A percentile compares a stretch with the other conserved stretches of the same genome.
Conservation (phyloP, 2,888 invertebrate genomes). For the Morpho helenor region DNA sequence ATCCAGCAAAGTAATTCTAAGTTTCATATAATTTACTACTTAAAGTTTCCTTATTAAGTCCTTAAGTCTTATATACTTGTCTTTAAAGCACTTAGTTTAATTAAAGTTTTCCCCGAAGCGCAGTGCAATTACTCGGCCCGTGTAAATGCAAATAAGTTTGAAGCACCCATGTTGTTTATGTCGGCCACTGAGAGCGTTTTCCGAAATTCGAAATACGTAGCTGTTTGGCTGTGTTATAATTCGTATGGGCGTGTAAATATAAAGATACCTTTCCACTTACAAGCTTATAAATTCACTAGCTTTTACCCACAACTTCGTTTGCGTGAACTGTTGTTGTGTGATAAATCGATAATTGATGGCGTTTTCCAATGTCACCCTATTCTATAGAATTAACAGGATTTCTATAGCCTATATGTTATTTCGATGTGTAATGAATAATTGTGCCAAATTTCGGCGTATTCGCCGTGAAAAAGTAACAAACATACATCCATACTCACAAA, state of each 20-base stretch:
- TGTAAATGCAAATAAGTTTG: constrained; percentile 77
- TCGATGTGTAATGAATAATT: no score
- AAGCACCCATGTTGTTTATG: constrained; percentile 65
- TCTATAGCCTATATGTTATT: no score
- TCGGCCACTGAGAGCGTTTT: constrained; percentile 47
- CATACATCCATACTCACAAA: no score
- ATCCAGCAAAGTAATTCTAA: constrained; percentile 9
- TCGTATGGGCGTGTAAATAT: constrained; percentile 2
- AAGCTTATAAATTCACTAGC: no score
- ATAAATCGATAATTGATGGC: no score
- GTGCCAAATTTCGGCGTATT: no score
- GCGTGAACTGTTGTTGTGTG: no score
- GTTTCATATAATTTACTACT: constrained; percentile 42
- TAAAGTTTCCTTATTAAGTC: constrained; percentile 69
- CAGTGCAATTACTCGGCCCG: constrained; percentile 74
- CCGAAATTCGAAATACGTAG: constrained; percentile 28
- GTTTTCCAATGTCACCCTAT: no score
- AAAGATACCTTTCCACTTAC: not conserved
- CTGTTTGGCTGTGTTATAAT: constrained; percentile 4
- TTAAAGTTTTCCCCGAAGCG: constrained; percentile 75
- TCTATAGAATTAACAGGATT: no score
- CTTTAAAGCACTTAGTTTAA: constrained; percentile 72
- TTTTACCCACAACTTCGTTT: no score
- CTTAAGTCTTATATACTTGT: constrained; percentile 58
- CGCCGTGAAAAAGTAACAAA: no score